Percentiles rank a stretch among this genome's conserved stretches.
phyloP scores from a whole-genome alignment of 2,888 invertebrate species.

The Neoitamus cyanurus region DNA sequence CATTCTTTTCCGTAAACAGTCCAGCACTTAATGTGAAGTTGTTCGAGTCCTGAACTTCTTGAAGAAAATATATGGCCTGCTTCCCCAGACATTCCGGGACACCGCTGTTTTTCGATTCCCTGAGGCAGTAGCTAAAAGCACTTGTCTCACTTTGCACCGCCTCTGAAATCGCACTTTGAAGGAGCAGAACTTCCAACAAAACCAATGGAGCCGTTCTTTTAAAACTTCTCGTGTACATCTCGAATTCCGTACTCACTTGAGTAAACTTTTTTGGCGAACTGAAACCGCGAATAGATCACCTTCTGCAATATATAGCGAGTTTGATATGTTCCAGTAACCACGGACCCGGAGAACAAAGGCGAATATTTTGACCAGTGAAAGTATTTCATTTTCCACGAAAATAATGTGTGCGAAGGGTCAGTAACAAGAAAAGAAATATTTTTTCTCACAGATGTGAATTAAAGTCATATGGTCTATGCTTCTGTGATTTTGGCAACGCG shows the following conservation, averaged over 20 bases:
- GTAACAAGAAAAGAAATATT: slow-evolving; percentile 31
- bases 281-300: background rate
- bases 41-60: slow-evolving; percentile 74
- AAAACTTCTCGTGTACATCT: background rate
- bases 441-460: slow-evolving; percentile 2
- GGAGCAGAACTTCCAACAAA: background rate
- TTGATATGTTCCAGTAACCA: slow-evolving; percentile 52
- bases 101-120: slow-evolving; percentile 66
- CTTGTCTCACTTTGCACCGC: background rate
- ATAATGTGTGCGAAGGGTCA: slow-evolving; percentile 36
- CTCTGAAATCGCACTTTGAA: background rate
- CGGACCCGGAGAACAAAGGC: slow-evolving; percentile 44
- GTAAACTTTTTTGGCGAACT: slow-evolving; percentile 33
- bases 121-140: slow-evolving; percentile 64
- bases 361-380: slow-evolving; percentile 52
- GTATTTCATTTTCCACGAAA: slow-evolving; percentile 36
- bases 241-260: background rate
- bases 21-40: slow-evolving; percentile 75
- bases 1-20: slow-evolving; percentile 74
- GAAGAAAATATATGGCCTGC: slow-evolving; percentile 75
- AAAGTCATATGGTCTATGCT: background rate
- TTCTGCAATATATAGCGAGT: slow-evolving; percentile 50
- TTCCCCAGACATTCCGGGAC: slow-evolving; percentile 76
- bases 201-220: background rate
- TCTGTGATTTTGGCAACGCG: background rate